Percentiles rank a stretch among this genome's conserved stretches.
Conservation (phyloP, 2,797 vertebrate genomes). For the Distichodus sexfasciatus region DNA sequence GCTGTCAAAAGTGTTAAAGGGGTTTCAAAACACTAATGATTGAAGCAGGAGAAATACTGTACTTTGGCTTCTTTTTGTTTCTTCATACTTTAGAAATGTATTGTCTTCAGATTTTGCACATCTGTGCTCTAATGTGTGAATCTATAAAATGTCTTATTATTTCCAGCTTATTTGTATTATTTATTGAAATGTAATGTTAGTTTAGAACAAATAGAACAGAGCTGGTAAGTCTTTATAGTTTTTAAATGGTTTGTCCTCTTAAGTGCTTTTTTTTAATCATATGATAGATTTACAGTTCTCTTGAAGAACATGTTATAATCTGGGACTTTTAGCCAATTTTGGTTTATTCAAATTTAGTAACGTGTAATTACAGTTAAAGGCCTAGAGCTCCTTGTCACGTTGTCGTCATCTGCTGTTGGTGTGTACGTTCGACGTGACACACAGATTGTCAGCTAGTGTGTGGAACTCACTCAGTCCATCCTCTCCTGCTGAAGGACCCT, state of each 20-base stretch:
- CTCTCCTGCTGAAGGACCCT: conserved; percentile 8
- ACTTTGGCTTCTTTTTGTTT: not conserved
- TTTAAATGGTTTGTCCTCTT: too few relatives aligned
- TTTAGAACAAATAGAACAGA: too few relatives aligned
- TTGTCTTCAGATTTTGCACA: too few relatives aligned
- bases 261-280: too few relatives aligned
- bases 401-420: not conserved
- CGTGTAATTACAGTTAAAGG: not conserved
- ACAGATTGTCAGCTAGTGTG: not conserved
- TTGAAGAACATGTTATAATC: not conserved
- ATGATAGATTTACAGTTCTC: not conserved
- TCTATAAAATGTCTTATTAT: not conserved
- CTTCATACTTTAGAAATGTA: too few relatives aligned
- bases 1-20: not conserved
- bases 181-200: too few relatives aligned
- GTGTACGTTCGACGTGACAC: not conserved
- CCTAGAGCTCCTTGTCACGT: not conserved
- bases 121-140: too few relatives aligned
- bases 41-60: not conserved
- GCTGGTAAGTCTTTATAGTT: too few relatives aligned
- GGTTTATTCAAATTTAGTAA: too few relatives aligned
- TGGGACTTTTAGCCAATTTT: too few relatives aligned
- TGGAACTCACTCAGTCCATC: not conserved
- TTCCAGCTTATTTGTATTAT: not conserved
- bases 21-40: not conserved